Conservation (phyloP, 2,113 vertebrate genomes). For the Urocitellus parryii region DNA sequence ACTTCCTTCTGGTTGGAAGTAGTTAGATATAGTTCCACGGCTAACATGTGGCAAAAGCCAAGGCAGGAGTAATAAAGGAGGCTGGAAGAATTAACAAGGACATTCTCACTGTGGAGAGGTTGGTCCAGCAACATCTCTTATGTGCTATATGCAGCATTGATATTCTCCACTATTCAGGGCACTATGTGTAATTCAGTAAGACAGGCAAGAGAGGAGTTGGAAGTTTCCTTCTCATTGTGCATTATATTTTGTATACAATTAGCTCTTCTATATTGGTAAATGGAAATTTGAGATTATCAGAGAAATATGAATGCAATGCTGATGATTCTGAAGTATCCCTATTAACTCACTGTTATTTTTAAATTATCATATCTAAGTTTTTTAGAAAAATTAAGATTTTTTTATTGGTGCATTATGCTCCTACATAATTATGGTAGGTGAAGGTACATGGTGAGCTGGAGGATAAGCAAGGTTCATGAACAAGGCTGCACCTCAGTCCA, state of each 20-base stretch:
- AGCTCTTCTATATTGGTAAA: background rate
- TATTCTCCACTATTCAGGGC: background rate
- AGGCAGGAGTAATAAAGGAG: background rate
- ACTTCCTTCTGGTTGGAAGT: background rate
- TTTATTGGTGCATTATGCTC: too few relatives aligned
- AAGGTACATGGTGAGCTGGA: background rate
- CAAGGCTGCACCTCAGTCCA: background rate
- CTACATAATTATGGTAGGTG: background rate
- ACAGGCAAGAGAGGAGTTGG: background rate
- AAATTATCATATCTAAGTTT: background rate
- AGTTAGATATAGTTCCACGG: background rate
- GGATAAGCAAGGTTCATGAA: background rate
- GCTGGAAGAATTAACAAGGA: background rate
- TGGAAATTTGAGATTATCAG: constrained; percentile 17
- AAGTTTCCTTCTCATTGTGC: background rate
- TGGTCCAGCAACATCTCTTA: background rate
- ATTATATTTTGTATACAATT: background rate
- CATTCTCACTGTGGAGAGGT: background rate
- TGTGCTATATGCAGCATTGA: background rate
- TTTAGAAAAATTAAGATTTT: too few relatives aligned
- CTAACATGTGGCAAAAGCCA: background rate
- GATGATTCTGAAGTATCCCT: background rate
- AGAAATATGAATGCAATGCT: background rate
- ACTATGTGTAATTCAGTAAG: background rate
- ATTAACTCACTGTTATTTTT: background rate